A percentile compares a stretch with the other conserved stretches of the same genome.
Conservation (phyloP, 2,888 invertebrate species). For the Apamea sordens region DNA sequence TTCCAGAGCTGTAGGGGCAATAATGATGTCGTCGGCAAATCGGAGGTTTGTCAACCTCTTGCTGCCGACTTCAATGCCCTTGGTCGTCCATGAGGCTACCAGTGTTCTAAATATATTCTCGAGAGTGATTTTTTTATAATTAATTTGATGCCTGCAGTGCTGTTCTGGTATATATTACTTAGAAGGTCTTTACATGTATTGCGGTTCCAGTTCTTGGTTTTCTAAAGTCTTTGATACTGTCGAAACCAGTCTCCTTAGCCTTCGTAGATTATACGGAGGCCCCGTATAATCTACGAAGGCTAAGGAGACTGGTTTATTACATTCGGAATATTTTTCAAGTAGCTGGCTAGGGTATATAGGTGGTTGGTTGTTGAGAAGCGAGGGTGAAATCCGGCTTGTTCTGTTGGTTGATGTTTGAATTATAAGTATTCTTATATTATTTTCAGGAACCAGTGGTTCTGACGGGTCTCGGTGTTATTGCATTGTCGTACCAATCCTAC, state of each 20-base stretch:
- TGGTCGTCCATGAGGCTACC: too few relatives aligned
- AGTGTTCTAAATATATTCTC: too few relatives aligned
- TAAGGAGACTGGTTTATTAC: background rate
- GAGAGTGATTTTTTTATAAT: too few relatives aligned
- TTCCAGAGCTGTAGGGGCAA: too few relatives aligned
- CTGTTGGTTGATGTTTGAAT: background rate
- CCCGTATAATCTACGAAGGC: background rate
- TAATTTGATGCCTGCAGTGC: too few relatives aligned
- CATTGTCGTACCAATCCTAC: constrained; percentile 72
- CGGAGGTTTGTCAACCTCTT: too few relatives aligned
- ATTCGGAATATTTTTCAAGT: background rate
- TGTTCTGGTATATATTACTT: too few relatives aligned
- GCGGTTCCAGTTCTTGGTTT: background rate
- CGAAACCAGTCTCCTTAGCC: background rate
- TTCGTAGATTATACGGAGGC: background rate
- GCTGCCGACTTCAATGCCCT: too few relatives aligned
- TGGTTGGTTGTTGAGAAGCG: background rate
- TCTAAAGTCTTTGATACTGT: background rate
- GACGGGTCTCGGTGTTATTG: constrained; percentile 66
- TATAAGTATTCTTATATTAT: background rate
- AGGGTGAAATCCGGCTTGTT: background rate
- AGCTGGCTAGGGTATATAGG: background rate
- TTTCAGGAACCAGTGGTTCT: constrained; percentile 70
- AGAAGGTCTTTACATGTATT: background rate
- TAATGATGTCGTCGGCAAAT: too few relatives aligned